Percentiles rank a stretch among this genome's conserved stretches.
These are phyloP conservation scores for Leptura quadrifasciata DNA, from an alignment of 2,888 invertebrate genomes.

Conservation along the genomic window DNA sequence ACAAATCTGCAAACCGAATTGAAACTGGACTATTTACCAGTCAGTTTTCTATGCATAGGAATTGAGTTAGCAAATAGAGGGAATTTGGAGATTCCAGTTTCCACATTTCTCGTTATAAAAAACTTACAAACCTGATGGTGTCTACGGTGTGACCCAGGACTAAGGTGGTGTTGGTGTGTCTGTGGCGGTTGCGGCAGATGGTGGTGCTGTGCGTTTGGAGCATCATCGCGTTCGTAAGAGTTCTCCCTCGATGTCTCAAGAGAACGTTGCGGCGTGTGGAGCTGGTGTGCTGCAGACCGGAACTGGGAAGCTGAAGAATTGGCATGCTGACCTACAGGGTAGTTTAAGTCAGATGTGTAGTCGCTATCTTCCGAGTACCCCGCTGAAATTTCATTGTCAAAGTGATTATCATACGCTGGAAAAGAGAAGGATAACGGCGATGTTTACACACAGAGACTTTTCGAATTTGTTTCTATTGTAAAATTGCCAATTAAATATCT, in stretches of 20 bases:
- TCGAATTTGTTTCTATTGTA: background rate
- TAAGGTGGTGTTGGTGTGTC: slow-evolving; percentile 69
- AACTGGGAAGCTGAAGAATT: slow-evolving; percentile 95
- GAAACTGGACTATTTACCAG: too few species aligned
- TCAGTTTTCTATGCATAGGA: too few species aligned
- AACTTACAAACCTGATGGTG: slow-evolving; percentile 62
- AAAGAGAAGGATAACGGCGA: slow-evolving; percentile 59
- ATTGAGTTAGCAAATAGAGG: too few species aligned
- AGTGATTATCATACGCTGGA: slow-evolving; percentile 72
- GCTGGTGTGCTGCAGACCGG: slow-evolving; percentile 85
- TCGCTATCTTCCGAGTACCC: slow-evolving; percentile 98
- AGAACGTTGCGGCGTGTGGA: slow-evolving; percentile 86
- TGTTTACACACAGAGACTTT: slow-evolving; percentile 26
- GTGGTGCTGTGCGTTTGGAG: slow-evolving; percentile 64
- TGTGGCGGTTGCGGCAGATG: slow-evolving; percentile 55
- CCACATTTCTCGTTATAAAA: too few species aligned
- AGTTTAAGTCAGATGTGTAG: slow-evolving; percentile 97
- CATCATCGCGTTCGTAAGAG: slow-evolving; percentile 88
- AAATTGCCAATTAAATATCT: slow-evolving; percentile 3
- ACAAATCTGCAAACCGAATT: too few species aligned
- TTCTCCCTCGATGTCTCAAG: slow-evolving; percentile 88
- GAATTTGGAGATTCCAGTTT: too few species aligned
- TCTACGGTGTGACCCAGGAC: slow-evolving; percentile 69
- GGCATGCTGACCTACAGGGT: slow-evolving; percentile 91
- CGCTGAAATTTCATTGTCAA: slow-evolving; percentile 79